These are phyloP conservation scores for Neuroterus valhalla DNA, from an alignment of 1,140 invertebrate genomes.

Conservation along the genomic window DNA sequence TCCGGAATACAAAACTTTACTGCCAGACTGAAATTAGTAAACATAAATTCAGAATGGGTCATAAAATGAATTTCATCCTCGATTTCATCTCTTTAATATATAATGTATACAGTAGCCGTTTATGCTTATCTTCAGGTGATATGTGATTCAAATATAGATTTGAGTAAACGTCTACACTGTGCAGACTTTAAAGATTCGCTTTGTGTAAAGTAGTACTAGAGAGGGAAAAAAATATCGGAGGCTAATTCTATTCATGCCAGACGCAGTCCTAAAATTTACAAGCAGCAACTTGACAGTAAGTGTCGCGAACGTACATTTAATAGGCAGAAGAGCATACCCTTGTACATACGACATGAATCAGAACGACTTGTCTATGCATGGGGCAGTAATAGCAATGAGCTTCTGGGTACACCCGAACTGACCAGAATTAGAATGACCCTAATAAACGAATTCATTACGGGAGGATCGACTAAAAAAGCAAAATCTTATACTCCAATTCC, in stretches of 20 bases:
- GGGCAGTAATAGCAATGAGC: constrained; percentile 51
- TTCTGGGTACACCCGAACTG: constrained; percentile 33
- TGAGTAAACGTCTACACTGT: neutral
- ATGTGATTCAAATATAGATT: constrained; percentile 21
- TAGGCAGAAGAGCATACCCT: constrained; percentile 42
- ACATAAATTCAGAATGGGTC: neutral
- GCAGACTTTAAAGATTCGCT: neutral
- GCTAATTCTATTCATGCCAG: constrained; percentile 14
- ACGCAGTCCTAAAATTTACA: constrained; percentile 19
- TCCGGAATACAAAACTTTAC: neutral
- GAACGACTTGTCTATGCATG: constrained; percentile 45
- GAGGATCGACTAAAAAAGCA: neutral
- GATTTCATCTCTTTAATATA: neutral
- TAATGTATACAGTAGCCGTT: neutral
- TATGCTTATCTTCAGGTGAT: constrained; percentile 1
- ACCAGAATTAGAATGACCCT: constrained; percentile 26
- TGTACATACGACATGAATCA: constrained; percentile 51
- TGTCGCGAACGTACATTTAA: constrained; percentile 40
- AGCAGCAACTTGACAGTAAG: constrained; percentile 16
- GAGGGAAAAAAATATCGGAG: neutral
- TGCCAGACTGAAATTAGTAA: neutral
- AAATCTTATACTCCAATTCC: too few relatives aligned
- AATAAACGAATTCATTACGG: constrained; percentile 8
- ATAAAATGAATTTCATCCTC: neutral
- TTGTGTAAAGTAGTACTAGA: neutral